phyloP scores from a whole-genome alignment of 2,113 vertebrate genomes.

The Atrichornis clamosus region DNA sequence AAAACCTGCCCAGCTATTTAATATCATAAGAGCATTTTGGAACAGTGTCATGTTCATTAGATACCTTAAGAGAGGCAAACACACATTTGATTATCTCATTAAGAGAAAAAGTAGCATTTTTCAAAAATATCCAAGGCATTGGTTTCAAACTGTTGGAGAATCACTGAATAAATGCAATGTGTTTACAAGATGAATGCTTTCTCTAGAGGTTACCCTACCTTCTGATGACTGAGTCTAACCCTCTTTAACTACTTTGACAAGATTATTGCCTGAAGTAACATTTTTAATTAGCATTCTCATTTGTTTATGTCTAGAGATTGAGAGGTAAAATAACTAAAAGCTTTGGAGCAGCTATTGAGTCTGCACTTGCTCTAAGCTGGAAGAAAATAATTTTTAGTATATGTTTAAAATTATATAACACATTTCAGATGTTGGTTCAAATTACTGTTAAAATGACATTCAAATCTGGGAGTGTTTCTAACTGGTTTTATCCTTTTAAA shows the following conservation, averaged over 20 bases:
- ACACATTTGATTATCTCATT: not conserved
- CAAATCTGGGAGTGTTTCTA: slow-evolving; percentile 67
- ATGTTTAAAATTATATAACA: slow-evolving; percentile 75
- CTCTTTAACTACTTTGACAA: slow-evolving; percentile 46
- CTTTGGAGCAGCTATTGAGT: slow-evolving; percentile 21
- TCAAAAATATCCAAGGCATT: not conserved
- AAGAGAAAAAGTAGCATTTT: not conserved
- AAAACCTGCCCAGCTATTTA: not conserved
- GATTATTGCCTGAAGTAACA: slow-evolving; percentile 39
- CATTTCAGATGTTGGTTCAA: slow-evolving; percentile 71
- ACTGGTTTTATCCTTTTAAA: slow-evolving; percentile 64
- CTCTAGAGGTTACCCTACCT: not conserved
- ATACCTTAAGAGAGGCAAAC: not conserved
- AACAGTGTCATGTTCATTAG: not conserved
- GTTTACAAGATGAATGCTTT: not conserved
- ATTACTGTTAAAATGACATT: slow-evolving; percentile 70
- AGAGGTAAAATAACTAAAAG: slow-evolving; percentile 42
- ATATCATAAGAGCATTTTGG: not conserved
- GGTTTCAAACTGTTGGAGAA: not conserved
- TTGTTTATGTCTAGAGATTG: slow-evolving; percentile 37
- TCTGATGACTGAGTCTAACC: not conserved
- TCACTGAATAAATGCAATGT: not conserved
- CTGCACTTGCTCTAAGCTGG: slow-evolving; percentile 45
- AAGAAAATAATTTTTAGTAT: slow-evolving; percentile 69
- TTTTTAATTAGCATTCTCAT: slow-evolving; percentile 43